phyloP scores from a whole-genome alignment of 1,140 invertebrate species.

The Archivesica marissinica region DNA sequence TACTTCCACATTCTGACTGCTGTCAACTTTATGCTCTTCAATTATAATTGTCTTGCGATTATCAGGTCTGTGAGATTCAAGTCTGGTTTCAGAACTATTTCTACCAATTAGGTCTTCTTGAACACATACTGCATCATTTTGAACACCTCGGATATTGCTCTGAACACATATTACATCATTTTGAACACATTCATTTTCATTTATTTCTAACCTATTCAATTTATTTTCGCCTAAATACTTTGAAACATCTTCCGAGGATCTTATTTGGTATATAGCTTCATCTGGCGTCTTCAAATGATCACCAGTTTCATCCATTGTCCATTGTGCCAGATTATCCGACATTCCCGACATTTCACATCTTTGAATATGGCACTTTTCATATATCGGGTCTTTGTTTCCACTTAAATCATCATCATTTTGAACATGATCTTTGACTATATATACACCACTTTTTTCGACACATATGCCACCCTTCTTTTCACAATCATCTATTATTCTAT shows the following conservation, averaged over 20 bases:
- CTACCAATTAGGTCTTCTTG: background rate
- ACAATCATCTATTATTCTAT: background rate
- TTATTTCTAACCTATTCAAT: no score
- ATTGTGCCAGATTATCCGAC: background rate
- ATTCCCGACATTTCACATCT: no score
- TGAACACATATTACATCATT: background rate
- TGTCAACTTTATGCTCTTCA: background rate
- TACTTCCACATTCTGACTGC: background rate
- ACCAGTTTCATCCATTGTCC: slow-evolving; percentile 6
- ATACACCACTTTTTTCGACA: background rate
- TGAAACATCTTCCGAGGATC: background rate
- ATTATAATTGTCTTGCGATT: background rate
- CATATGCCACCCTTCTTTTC: background rate
- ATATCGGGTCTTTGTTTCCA: no score
- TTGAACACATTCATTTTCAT: slow-evolving; percentile 25
- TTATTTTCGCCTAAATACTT: no score
- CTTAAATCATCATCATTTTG: no score
- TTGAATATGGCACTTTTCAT: no score
- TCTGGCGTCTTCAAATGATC: background rate
- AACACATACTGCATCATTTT: slow-evolving; percentile 3
- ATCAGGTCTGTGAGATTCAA: background rate
- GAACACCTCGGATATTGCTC: background rate
- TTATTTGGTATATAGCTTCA: no score
- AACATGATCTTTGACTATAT: background rate
- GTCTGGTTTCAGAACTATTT: no score